Base-by-base conservation (phyloP, 2,888 invertebrate genomes). In the Hirtodrosophila cameraria region DNA sequence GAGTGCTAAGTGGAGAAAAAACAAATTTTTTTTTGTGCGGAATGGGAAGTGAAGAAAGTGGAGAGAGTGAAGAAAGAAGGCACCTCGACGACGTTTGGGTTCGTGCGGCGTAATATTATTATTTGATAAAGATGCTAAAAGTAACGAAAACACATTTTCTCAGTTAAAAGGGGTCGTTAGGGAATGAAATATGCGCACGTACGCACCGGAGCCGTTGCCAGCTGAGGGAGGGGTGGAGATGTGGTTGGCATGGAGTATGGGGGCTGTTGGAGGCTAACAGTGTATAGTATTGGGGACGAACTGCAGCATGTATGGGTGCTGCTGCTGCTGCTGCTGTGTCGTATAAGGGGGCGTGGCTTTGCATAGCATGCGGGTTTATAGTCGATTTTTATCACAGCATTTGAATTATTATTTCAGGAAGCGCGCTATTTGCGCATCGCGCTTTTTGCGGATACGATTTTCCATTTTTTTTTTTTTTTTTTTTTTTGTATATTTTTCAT, bases 361-460 rank as follows among this genome's bases (percentile, higher is more conserved):
- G 50, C 75, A 75, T 83, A 86, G 82, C 78, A 75, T 81, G 82
- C 59, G 82, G 71, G 78, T 70, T 82, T 86, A 74, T 73, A 71
- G 74, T 75, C 81, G 87, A 87, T 87, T 88, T 88, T 88, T 88
- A 87, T 89, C 87, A 86, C 72, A 74, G 83, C 66, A 85, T 85
- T 87, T 88, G 89, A 88, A 88, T 89, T 88, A 88, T 89, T 88
- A 89, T 88, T 88, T 88, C 88, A 89, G 88, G 89, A 88, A 88
- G 89, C 85, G 79, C 86, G 88, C 89, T 89, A 88, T 88, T 88
- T 88, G 88, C 87, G 79, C 82, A 82, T 78, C 79, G 87, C 84
- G 88, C 83, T 82, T 86, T 86, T 86, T 84, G 82, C 79, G 79
- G 82, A 84, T 80, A 75, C 85, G 57, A 74, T 38, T 58, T 54